phyloP scores from a whole-genome alignment of 2,797 vertebrate species.

The Odontamblyopus lacepedii region DNA sequence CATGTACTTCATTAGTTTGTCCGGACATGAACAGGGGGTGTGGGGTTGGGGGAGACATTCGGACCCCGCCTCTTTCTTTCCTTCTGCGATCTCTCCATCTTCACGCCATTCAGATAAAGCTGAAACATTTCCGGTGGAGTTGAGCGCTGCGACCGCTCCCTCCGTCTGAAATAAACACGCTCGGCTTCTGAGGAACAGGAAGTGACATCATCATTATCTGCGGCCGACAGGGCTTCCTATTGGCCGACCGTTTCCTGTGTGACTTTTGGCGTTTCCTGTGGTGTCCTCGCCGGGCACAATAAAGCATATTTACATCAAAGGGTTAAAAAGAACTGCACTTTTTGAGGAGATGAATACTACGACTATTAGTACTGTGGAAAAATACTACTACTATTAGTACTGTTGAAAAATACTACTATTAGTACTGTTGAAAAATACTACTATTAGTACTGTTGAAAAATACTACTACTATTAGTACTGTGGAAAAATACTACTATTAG shows the following conservation, averaged over 20 bases:
- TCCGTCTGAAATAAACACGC: background rate
- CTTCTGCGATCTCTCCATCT: background rate
- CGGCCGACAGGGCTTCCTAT: background rate
- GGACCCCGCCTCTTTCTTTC: too few relatives aligned
- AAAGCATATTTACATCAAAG: background rate
- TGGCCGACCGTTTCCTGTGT: background rate
- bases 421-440: too few relatives aligned
- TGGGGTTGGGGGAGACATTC: too few relatives aligned
- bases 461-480: too few relatives aligned
- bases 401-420: too few relatives aligned
- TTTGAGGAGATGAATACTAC: too few relatives aligned
- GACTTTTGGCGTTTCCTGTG: background rate
- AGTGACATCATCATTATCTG: background rate
- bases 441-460: too few relatives aligned
- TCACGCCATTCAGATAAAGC: background rate
- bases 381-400: too few relatives aligned
- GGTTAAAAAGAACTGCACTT: background rate
- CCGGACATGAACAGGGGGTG: too few relatives aligned
- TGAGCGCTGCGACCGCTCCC: background rate
- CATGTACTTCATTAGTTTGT: too few relatives aligned
- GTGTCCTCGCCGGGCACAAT: background rate
- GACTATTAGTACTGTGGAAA: too few relatives aligned
- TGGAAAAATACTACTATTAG: too few relatives aligned
- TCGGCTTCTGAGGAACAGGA: background rate
- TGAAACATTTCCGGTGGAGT: background rate